phyloP scores from a whole-genome alignment of 2,888 invertebrate genomes.

The Conops quadrifasciatus region DNA sequence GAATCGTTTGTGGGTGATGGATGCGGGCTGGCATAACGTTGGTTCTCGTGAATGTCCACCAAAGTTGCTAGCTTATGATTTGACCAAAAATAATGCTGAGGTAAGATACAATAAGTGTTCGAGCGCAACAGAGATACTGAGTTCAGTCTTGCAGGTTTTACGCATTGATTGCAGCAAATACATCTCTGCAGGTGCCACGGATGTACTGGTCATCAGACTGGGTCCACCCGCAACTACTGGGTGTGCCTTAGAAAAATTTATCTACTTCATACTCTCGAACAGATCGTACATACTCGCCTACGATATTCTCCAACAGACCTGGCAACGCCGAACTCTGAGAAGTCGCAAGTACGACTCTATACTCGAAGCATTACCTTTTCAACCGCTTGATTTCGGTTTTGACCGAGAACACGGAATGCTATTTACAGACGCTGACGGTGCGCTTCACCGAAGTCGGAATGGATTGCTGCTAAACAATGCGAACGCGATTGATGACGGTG shows the following conservation, averaged over 20 bases:
- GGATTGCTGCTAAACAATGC: slow-evolving; percentile 22
- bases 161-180: slow-evolving; percentile 56
- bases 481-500: not conserved
- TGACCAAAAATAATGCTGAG: slow-evolving; percentile 57
- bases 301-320: slow-evolving; percentile 57
- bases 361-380: slow-evolving; percentile 52
- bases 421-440: slow-evolving; percentile 56
- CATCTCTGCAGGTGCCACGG: slow-evolving; percentile 45
- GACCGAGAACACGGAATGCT: slow-evolving; percentile 54
- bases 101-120: slow-evolving; percentile 43
- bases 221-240: slow-evolving; percentile 48
- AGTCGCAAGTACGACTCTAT: slow-evolving; percentile 55
- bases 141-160: slow-evolving; percentile 45
- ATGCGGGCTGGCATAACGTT: slow-evolving; percentile 50
- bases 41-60: slow-evolving; percentile 47
- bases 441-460: slow-evolving; percentile 46
- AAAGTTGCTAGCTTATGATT: slow-evolving; percentile 58
- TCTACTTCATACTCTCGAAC: slow-evolving; percentile 53
- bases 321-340: slow-evolving; percentile 49
- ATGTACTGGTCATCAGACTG: slow-evolving; percentile 51
- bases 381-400: slow-evolving; percentile 56
- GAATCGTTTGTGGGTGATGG: slow-evolving; percentile 60
- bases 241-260: slow-evolving; percentile 54
- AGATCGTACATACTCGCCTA: slow-evolving; percentile 53
- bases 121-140: no score